A percentile compares a stretch with the other conserved stretches of the same genome.
These are phyloP conservation scores for Cheilosia grossa DNA, from an alignment of 2,888 invertebrate species.

Conservation along the genomic window DNA sequence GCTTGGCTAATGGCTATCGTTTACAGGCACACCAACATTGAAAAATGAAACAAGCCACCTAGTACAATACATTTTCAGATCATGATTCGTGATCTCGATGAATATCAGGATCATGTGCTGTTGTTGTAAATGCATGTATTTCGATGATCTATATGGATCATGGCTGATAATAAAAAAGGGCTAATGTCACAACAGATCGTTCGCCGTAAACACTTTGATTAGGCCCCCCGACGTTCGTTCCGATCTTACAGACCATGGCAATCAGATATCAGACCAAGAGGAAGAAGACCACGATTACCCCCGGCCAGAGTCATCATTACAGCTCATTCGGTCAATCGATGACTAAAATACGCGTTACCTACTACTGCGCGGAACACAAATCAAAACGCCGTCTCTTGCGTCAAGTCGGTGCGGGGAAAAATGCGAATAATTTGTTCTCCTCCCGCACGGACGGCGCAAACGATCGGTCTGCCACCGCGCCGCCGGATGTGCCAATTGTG, in stretches of 20 bases:
- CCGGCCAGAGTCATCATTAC: slow-evolving; percentile 53
- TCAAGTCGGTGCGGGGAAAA: slow-evolving; percentile 27
- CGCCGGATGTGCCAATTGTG: slow-evolving; percentile 74
- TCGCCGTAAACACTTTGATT: slow-evolving; percentile 69
- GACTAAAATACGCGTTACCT: slow-evolving; percentile 62
- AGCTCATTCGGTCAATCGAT: slow-evolving; percentile 70
- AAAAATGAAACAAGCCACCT: too few relatives aligned
- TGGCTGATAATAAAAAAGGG: too few relatives aligned
- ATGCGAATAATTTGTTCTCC: slow-evolving; percentile 56
- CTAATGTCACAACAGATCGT: slow-evolving; percentile 68
- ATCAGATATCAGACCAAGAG: slow-evolving; percentile 22
- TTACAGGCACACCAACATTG: too few relatives aligned
- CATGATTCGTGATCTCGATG: too few relatives aligned
- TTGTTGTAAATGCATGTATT: too few relatives aligned
- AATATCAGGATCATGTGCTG: too few relatives aligned
- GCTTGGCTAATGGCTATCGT: too few relatives aligned
- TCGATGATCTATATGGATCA: too few relatives aligned
- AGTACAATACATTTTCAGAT: too few relatives aligned
- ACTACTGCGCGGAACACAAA: slow-evolving; percentile 65
- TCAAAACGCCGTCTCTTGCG: slow-evolving; percentile 64
- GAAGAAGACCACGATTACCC: slow-evolving; percentile 56
- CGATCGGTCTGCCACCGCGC: slow-evolving; percentile 10
- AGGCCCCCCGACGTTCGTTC: slow-evolving; percentile 49
- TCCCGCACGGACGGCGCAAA: slow-evolving; percentile 25
- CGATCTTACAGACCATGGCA: slow-evolving; percentile 11